A percentile compares a stretch with the other conserved stretches of the same genome.
Evolutionary conservation across 2,113 vertebrate species (phyloP).

Genomic region (Apistogramma diplotaenia): DNA sequence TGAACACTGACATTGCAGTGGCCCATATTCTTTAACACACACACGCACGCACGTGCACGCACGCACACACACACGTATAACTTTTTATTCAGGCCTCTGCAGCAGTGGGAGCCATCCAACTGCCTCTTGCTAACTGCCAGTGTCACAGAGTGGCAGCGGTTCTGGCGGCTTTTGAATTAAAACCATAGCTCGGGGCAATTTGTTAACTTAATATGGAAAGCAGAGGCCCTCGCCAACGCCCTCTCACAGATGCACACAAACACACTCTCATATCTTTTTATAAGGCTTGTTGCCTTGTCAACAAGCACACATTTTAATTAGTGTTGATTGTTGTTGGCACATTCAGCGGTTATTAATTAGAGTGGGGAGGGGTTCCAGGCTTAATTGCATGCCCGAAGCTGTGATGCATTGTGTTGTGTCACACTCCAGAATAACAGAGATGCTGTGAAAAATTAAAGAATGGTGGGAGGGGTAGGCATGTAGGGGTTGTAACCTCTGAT

Average conservation of each 20-base stretch:
- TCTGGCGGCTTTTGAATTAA: conserved; percentile 55
- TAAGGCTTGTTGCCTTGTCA: conserved; percentile 85
- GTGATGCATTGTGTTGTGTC: conserved; percentile 74
- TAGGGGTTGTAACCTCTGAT: conserved; percentile 5
- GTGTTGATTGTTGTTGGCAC: conserved; percentile 88
- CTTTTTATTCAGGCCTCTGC: background rate
- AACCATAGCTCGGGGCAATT: conserved; percentile 78
- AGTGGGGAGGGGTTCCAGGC: conserved; percentile 76
- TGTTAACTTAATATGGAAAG: conserved; percentile 86
- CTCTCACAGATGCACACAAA: conserved; percentile 25
- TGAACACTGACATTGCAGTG: too few species aligned
- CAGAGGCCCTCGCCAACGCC: conserved; percentile 62
- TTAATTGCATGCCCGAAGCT: conserved; percentile 80
- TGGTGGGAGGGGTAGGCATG: background rate
- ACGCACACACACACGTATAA: background rate
- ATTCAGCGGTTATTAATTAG: conserved; percentile 91
- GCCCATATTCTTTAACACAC: too few species aligned
- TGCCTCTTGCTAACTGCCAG: conserved; percentile 42
- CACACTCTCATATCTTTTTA: conserved; percentile 77
- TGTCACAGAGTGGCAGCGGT: conserved; percentile 29
- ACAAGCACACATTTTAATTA: conserved; percentile 91
- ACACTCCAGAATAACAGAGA: conserved; percentile 75
- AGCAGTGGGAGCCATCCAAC: conserved; percentile 39
- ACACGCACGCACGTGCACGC: background rate
- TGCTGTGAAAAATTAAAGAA: conserved; percentile 32